Conservation (phyloP, 2,888 invertebrate species). For the Drosophila nigritarsus region DNA sequence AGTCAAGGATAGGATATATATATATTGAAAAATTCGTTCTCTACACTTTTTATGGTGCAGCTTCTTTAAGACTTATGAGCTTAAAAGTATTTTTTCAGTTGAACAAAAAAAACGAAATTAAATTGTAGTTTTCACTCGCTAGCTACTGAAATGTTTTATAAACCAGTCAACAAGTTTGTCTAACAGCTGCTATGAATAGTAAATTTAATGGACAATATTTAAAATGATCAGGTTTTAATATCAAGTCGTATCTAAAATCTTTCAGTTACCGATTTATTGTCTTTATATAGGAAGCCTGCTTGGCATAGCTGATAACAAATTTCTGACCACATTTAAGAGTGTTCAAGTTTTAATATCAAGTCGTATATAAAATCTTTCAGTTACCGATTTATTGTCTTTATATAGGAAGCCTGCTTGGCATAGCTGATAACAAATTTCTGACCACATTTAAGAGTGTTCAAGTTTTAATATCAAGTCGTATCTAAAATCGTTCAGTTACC, state of each 20-base stretch:
- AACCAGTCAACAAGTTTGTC: neutral
- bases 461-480: conserved; percentile 10
- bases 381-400: conserved; percentile 10
- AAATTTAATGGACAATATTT: neutral
- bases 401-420: neutral
- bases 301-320: neutral
- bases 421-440: neutral
- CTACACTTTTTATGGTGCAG: neutral
- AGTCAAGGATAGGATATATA: neutral
- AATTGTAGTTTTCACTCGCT: neutral
- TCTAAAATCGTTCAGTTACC: neutral
- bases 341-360: conserved; percentile 8
- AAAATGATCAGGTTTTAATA: conserved; percentile 1
- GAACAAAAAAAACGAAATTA: neutral
- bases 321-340: neutral
- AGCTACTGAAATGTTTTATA: neutral
- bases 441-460: neutral
- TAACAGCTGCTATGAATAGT: neutral
- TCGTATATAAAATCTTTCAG: neutral
- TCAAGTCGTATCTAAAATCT: neutral
- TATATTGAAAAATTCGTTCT: neutral
- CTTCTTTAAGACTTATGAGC: neutral
- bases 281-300: neutral
- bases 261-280: conserved; percentile 14
- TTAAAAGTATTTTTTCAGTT: neutral